phyloP scores from a whole-genome alignment of 2,888 invertebrate genomes.

The Bugulina stolonifera region DNA sequence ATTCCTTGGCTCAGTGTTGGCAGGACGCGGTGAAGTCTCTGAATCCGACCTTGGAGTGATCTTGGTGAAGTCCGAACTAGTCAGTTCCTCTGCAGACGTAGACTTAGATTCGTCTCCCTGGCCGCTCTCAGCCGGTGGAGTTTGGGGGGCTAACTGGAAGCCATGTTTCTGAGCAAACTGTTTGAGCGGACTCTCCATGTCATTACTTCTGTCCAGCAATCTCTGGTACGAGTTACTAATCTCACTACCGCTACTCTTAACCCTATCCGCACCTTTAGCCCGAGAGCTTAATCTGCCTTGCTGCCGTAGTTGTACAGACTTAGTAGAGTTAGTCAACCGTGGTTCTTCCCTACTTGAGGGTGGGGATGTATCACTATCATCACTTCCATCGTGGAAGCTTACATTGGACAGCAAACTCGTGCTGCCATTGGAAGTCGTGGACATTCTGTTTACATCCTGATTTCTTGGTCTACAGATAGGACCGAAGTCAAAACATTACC shows the following conservation, averaged over 20 bases:
- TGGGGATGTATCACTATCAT: background rate
- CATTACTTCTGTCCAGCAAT: constrained; percentile 17
- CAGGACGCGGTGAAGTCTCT: background rate
- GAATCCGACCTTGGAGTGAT: constrained; percentile 18
- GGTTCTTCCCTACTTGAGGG: too few relatives aligned
- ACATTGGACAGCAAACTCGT: constrained; percentile 17
- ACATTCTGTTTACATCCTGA: constrained; percentile 14
- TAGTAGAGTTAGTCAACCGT: background rate
- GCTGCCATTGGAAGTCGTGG: constrained; percentile 3
- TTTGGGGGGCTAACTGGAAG: background rate
- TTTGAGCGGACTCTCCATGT: constrained; percentile 24
- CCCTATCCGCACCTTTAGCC: background rate
- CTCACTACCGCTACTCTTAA: background rate
- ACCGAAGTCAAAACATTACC: too few relatives aligned
- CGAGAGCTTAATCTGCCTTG: background rate
- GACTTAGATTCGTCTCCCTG: background rate
- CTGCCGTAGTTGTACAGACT: background rate
- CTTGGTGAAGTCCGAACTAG: constrained; percentile 1
- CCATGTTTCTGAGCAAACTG: constrained; percentile 24
- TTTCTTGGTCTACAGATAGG: background rate
- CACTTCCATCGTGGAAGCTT: background rate
- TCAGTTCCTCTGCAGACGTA: background rate
- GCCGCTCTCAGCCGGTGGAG: background rate
- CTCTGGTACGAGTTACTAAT: background rate
- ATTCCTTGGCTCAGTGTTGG: background rate